Percentiles rank a stretch among this genome's conserved stretches.
Evolutionary conservation across 1,140 invertebrate genomes (phyloP).

Genomic region (Zophobas atratus): DNA sequence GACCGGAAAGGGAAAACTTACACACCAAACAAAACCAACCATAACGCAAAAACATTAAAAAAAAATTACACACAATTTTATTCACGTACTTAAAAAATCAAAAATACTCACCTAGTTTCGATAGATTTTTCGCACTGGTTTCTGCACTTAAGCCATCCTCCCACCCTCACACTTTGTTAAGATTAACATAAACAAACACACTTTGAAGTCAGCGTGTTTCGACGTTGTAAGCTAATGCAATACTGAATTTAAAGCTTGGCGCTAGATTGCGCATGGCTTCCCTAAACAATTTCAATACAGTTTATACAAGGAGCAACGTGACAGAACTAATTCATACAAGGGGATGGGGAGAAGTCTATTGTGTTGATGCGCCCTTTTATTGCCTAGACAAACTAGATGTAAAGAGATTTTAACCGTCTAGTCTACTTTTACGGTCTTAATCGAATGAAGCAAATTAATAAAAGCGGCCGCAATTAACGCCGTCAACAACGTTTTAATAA

Average conservation of each 20-base stretch:
- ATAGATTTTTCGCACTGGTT: background rate
- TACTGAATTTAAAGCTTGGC: constrained; percentile 49
- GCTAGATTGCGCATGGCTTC: constrained; percentile 48
- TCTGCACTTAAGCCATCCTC: constrained; percentile 8
- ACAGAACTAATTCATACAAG: constrained; percentile 40
- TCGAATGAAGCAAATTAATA: too few species aligned
- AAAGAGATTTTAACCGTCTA: constrained; percentile 10
- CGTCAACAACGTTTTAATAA: too few species aligned
- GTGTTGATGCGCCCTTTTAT: constrained; percentile 12
- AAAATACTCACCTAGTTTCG: background rate
- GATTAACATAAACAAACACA: constrained; percentile 24
- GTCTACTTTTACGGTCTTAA: too few species aligned
- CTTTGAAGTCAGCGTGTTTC: constrained; percentile 34
- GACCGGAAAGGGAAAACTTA: background rate
- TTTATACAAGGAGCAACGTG: constrained; percentile 25
- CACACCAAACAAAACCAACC: too few species aligned
- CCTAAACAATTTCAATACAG: constrained; percentile 42
- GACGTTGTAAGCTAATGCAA: constrained; percentile 19
- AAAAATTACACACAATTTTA: too few species aligned
- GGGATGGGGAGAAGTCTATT: constrained; percentile 22
- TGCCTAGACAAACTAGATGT: constrained; percentile 37
- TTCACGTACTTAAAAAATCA: too few species aligned
- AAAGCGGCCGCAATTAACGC: too few species aligned
- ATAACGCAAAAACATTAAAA: too few species aligned
- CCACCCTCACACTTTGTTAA: background rate